Evolutionary conservation across 2,113 vertebrate genomes (phyloP), one percentile per base, ranked within the genome.

Genomic region (Mustela nigripes): DNA sequence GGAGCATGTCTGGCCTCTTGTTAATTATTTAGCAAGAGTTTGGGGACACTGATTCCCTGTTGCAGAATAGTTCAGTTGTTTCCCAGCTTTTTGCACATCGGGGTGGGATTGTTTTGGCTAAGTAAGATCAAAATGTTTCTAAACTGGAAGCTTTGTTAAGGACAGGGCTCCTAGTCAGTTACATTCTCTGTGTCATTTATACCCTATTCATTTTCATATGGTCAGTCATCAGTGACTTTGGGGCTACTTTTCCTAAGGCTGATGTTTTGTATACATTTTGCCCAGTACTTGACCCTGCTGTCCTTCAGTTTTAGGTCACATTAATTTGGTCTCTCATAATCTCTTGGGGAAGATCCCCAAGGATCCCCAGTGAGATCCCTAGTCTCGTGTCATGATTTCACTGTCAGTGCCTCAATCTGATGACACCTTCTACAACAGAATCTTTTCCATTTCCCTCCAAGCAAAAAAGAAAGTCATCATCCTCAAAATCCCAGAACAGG

Each of bases 291-390:
- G 42, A 42, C 11, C 36, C 50, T 73, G 62, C n/a, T 28, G 62
- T 60, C 56, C 39, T 93, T 74, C 15, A 18, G 60, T 76, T 92
- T 92, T 18, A 95, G 91, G 22, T 24, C 33, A 63, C 10, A 36
- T 73, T 48, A 62, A 86, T 82, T 95, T 73, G 45, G 50, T 80
- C 26, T 50, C 19, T 85, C 14, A 18, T 92, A 71, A 88, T 95
- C 31, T 14, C 16, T 88, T 83, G 58, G 50, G 42, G 24, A 56
- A 56, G 69, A 86, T 88, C 28, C 79, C 74, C 74, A 78, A 45
- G 74, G 42, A 48, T 88, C 63, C 45, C 11, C 22, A 58, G 1
- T 58, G 74, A 78, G 74, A 63, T 53, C 58, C 7, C 10, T 26
- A 22, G 1, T 83, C 67, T 67, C 11, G 2, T 78, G 33, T 84